phyloP scores from a whole-genome alignment of 2,797 vertebrate species.

The Myotis myotis region DNA sequence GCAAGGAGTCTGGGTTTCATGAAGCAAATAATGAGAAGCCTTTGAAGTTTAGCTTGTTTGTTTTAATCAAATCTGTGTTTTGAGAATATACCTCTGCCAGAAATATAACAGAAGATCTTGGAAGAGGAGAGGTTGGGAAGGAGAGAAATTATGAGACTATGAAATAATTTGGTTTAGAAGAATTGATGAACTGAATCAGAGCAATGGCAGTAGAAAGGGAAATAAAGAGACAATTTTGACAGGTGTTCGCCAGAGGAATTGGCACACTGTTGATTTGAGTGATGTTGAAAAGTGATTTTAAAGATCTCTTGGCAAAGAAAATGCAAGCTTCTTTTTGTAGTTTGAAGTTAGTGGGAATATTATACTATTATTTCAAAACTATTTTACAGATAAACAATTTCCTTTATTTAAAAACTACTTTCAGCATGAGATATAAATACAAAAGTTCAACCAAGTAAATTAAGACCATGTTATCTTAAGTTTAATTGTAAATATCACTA shows the following conservation, averaged over 20 bases:
- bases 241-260: not conserved
- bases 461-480: not conserved
- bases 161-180: not conserved
- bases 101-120: not conserved
- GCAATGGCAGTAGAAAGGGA: not conserved
- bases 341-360: not conserved
- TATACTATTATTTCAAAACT: not conserved
- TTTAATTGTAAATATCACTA: slow-evolving; percentile 21
- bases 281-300: not conserved
- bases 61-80: slow-evolving; percentile 44
- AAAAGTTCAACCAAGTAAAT: slow-evolving; percentile 6
- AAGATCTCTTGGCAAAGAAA: slow-evolving; percentile 12
- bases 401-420: slow-evolving; percentile 29
- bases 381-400: slow-evolving; percentile 10
- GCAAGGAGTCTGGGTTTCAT: not conserved
- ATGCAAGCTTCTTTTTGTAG: not conserved
- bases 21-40: not conserved
- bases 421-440: not conserved
- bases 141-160: not conserved
- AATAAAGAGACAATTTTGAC: not conserved
- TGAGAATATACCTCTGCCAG: not conserved
- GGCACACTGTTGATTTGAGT: not conserved
- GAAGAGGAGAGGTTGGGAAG: not conserved
- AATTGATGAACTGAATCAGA: not conserved
- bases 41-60: not conserved